Base-by-base conservation (phyloP, 2,113 vertebrate genomes). In the Gobio gobio region DNA sequence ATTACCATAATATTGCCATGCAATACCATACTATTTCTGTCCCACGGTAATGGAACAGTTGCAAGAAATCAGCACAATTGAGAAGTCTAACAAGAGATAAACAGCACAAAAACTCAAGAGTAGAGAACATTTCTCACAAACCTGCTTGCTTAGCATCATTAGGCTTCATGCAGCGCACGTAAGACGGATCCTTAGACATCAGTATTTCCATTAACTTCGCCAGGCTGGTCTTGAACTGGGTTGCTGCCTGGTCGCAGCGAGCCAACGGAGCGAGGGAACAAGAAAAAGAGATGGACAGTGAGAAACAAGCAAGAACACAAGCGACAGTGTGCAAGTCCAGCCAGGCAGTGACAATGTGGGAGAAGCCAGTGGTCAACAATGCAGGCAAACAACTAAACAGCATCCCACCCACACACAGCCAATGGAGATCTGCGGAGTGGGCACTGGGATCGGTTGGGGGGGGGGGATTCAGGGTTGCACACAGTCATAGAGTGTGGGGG, bases 161-260 rank as follows among this genome's bases (percentile, higher is more conserved):
- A 8, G 98, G 98, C 89, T 99, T 99, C 89, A 99, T 98, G 93
- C 98, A 99, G 83, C 98, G 97, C 45, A 99, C 93, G 63, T 99
- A 99, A 9, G 98, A 98, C 0, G 98, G 98, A 22, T 99, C 97
- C 94, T 99, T 99, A 56, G 98, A 99, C 96, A 98, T 97, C 70
- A 99, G 96, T 88, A 99, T 99, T 92, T 99, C 98, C 95, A 99
- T 98, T 51, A 99, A 94, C 86, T 98, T 97, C 40, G 97, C 91
- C 87, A 99, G 96, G 87, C 98, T 99, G 91, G 93, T 95, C 92
- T 99, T 99, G 93, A 99, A 99, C 93, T 99, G 98, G 26, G 98
- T 98, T 86, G 97, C 97, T 47, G 97, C 97, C 98, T 99, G 92
- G 40, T 85, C 6, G 73, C 20, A 84, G 78, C 16, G 43, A 58